Percentiles rank a stretch among this genome's conserved stretches.
Conservation (phyloP, 2,113 vertebrate species). For the Gyps fulvus region DNA sequence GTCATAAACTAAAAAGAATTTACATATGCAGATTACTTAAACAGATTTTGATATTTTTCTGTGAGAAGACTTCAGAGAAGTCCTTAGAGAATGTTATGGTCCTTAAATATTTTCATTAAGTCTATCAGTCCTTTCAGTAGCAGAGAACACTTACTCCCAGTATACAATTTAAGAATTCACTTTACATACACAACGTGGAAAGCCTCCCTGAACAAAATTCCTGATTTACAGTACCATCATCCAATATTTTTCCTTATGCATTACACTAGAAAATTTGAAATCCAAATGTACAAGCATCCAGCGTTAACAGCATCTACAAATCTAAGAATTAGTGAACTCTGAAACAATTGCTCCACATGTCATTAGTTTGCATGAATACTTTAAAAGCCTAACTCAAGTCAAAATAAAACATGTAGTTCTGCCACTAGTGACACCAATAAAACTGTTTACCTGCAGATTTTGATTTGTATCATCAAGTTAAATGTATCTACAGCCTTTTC, state of each 20-base stretch:
- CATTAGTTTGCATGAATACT: neutral
- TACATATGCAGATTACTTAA: neutral
- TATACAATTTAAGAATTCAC: neutral
- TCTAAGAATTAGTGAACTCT: neutral
- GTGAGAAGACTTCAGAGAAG: neutral
- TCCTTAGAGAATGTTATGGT: accelerated
- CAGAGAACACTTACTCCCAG: neutral
- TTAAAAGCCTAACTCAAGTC: neutral
- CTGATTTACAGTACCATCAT: neutral
- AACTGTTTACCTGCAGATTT: neutral
- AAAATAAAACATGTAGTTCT: neutral
- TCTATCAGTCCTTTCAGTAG: neutral
- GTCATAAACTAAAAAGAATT: neutral
- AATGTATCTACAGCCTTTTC: neutral
- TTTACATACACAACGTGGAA: neutral
- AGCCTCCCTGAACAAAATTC: neutral
- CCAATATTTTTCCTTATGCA: neutral
- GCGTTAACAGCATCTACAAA: neutral
- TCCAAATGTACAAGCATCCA: neutral
- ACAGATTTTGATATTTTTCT: neutral
- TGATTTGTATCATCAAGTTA: neutral
- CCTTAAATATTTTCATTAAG: neutral
- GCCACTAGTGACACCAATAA: neutral
- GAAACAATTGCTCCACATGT: neutral
- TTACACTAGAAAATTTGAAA: neutral